A percentile compares a stretch with the other conserved stretches of the same genome.
These are phyloP conservation scores for Chauna torquata DNA, from an alignment of 2,113 vertebrate species.

Conservation along the genomic window DNA sequence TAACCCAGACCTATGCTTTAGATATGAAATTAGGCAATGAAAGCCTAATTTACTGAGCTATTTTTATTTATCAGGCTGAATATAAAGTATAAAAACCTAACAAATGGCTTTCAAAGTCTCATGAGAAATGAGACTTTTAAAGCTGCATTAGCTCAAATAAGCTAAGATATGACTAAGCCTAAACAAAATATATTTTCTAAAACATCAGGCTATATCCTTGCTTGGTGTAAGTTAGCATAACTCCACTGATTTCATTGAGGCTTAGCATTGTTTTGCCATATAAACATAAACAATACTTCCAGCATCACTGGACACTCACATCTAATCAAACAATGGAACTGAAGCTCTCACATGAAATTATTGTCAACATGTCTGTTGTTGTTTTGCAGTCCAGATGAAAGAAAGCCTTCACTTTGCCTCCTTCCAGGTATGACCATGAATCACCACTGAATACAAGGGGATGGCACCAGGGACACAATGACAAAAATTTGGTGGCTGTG, in stretches of 20 bases:
- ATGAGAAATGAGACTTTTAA: background rate
- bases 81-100: background rate
- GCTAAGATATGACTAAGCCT: background rate
- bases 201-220: background rate
- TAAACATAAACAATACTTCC: conserved; percentile 23
- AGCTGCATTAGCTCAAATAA: background rate
- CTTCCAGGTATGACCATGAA: background rate
- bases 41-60: background rate
- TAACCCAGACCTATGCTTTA: background rate
- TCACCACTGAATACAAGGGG: background rate
- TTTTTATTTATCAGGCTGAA: background rate
- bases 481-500: background rate
- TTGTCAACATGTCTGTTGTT: background rate
- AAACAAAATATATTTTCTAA: background rate
- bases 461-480: background rate
- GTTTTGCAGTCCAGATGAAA: background rate
- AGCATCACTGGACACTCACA: background rate
- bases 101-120: background rate
- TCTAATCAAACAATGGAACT: conserved; percentile 27
- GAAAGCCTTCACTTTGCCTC: background rate
- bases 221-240: background rate
- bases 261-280: background rate
- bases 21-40: background rate
- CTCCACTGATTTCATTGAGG: background rate
- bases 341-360: conserved; percentile 25